Conservation (phyloP, 2,888 invertebrate species). For the Sarcophaga variegata region DNA sequence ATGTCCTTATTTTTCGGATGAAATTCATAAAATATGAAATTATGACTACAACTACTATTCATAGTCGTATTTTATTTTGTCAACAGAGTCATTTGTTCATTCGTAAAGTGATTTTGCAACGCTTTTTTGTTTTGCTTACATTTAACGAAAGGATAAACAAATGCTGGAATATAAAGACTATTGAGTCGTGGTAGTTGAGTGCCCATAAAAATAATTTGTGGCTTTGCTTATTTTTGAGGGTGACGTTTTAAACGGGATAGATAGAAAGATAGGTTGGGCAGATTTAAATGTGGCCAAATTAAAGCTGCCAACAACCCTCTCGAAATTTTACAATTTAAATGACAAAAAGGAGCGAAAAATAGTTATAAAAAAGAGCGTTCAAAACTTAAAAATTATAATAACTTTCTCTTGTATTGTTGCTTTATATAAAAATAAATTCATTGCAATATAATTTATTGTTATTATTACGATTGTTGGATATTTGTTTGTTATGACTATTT, state of each 20-base stretch:
- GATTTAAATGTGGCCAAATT: not conserved
- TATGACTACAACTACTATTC: conserved; percentile 62
- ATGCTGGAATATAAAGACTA: conserved; percentile 28
- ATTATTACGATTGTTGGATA: not conserved
- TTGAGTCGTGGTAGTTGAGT: conserved; percentile 58
- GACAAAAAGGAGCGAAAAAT: not conserved
- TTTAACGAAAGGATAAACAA: conserved; percentile 62
- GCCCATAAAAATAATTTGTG: conserved; percentile 74
- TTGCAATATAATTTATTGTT: not conserved
- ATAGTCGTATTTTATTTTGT: conserved; percentile 34
- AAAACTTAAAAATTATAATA: not conserved
- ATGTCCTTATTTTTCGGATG: conserved; percentile 60
- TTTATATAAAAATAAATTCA: not conserved
- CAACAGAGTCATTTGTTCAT: not conserved
- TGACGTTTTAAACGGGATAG: not conserved
- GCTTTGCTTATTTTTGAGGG: conserved; percentile 68
- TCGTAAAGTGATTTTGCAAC: conserved; percentile 45
- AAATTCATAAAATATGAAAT: conserved; percentile 65
- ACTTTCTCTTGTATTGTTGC: not conserved
- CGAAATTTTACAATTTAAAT: not conserved
- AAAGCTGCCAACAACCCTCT: conserved; percentile 48
- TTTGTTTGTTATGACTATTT: too few relatives aligned
- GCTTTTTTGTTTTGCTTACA: conserved; percentile 39
- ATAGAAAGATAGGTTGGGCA: not conserved
- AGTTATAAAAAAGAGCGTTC: not conserved